Base-by-base conservation (phyloP, 2,797 vertebrate species). In the Poecile montanus region DNA sequence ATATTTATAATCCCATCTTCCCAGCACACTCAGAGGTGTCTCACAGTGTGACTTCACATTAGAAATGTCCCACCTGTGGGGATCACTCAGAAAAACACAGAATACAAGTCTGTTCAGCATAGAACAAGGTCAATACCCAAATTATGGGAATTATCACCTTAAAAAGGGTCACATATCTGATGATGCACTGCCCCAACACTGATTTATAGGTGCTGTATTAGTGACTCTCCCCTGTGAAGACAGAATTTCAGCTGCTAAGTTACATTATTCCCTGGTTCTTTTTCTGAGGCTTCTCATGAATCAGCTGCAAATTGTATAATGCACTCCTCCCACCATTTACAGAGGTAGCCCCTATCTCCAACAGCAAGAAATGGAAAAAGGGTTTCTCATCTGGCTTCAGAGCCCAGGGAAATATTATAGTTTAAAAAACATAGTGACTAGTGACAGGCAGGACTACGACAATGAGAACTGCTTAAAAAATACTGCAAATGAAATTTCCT, bases 1-100 rank as follows among this genome's bases (percentile, higher is more conserved):
- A 96, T 97, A 96, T 96, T 97, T 96, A 95, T 94, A 94, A 91
- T 63, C 67, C 74, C 54, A 79, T 91, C 85, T 93, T 93, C 82
- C 82, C 85, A 83, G 88, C 82, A 81, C 71, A 91, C 82, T 93
- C 76, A 90, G 83, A 96, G 85, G 85, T 91, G 85, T 96, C 70
- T 96, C 94, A 84, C 94, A 96, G 91, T 26, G 1, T 88, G 96
- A 91, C 30, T 96, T 94, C 95, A 92, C 42, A 93, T 95, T 95
- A 95, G 89, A 94, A 94, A 81, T 63, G 62, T 85, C 85, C 94
- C 94, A 95, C 94, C 94, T 94, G 94, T 90, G 88, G 94, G 94
- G 87, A 91, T 88, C 85, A 56, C 84, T 96, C 70, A 74, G 81
- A 94, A 91, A 95, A 89, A 12, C 51, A 79, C 56, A 66, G 89